Percentiles rank a stretch among this genome's conserved stretches.
phyloP scores from a whole-genome alignment of 2,797 vertebrate species.

The Falco rusticolus region DNA sequence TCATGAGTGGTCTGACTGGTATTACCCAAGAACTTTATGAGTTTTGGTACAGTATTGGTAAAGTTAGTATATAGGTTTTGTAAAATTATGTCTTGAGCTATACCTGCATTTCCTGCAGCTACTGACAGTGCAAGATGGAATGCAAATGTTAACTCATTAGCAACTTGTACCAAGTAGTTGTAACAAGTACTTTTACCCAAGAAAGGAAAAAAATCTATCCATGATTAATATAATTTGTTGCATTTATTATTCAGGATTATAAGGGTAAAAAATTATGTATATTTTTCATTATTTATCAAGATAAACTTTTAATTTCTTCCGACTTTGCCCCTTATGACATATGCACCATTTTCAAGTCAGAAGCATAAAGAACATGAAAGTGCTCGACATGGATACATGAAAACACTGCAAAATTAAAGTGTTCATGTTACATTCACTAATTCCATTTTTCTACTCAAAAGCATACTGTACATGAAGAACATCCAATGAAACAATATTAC shows the following conservation, averaged over 20 bases:
- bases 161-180: not conserved
- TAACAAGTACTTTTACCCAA: not conserved
- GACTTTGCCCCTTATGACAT: not conserved
- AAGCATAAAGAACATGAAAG: conserved; percentile 30
- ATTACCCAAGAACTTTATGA: not conserved
- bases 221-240: not conserved
- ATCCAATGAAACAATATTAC: not conserved
- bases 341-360: conserved; percentile 35
- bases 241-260: not conserved
- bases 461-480: not conserved
- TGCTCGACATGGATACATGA: not conserved
- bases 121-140: not conserved
- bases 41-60: not conserved
- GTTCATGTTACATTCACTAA: not conserved
- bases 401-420: not conserved
- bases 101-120: not conserved
- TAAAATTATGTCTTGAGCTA: not conserved
- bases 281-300: conserved; percentile 49
- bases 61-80: not conserved
- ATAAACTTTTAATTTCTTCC: conserved; percentile 51
- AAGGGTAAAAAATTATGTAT: conserved; percentile 17
- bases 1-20: fast-evolving
- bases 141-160: not conserved
- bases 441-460: not conserved
- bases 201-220: not conserved